Evolutionary conservation across 2,113 vertebrate genomes (phyloP).

Genomic region (Euleptes europaea): DNA sequence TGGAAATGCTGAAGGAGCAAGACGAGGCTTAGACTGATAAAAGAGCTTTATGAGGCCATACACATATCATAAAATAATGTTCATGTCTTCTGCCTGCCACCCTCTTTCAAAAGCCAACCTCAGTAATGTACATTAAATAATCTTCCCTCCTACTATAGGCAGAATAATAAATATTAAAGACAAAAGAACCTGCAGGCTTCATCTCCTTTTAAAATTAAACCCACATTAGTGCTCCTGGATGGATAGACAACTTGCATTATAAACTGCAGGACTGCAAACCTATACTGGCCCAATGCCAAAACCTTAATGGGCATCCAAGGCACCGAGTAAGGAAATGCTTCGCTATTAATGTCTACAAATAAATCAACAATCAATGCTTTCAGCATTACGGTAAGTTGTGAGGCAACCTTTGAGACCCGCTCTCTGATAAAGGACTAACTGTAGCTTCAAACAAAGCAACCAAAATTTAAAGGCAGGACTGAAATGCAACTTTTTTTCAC

Average conservation of each 20-base stretch:
- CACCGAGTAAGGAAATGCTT: conserved; percentile 77
- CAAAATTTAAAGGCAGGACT: conserved; percentile 50
- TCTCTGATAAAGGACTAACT: conserved; percentile 46
- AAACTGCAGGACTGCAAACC: conserved; percentile 15
- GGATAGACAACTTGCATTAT: conserved; percentile 62
- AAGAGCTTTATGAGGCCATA: not conserved
- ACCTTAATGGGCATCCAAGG: conserved; percentile 75
- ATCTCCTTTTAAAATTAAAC: conserved; percentile 65
- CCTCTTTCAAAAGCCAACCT: not conserved
- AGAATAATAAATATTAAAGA: conserved; percentile 54
- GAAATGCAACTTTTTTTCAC: conserved; percentile 48
- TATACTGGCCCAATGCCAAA: conserved; percentile 65
- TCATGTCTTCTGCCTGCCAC: not conserved
- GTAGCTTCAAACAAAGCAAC: conserved; percentile 49
- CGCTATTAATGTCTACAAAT: conserved; percentile 77
- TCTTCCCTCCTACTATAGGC: conserved; percentile 22
- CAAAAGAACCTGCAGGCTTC: conserved; percentile 45
- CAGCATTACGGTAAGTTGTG: conserved; percentile 73
- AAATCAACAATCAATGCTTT: conserved; percentile 80
- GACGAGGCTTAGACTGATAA: not conserved
- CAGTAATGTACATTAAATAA: conserved; percentile 26
- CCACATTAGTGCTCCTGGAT: conserved; percentile 65
- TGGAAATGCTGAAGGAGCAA: not conserved
- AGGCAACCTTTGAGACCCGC: conserved; percentile 62
- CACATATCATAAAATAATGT: not conserved